Evolutionary conservation across 2,797 vertebrate genomes (phyloP).

Genomic region (Bovichtus diacanthus): DNA sequence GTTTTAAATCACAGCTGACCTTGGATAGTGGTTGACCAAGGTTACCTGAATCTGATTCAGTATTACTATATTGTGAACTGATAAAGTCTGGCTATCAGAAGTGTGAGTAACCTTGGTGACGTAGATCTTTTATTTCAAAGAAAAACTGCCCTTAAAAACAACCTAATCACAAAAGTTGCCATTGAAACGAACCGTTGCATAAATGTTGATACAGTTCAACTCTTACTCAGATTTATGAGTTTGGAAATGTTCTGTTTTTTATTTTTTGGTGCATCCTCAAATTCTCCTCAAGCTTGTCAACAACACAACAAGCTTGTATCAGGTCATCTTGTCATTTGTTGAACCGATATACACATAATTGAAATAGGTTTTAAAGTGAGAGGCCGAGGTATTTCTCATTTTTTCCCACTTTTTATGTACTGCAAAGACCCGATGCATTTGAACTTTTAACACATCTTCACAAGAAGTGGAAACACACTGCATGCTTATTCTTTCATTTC

Average conservation of each 20-base stretch:
- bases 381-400: background rate
- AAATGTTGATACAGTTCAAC: background rate
- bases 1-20: too few relatives aligned
- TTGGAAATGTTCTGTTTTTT: too few relatives aligned
- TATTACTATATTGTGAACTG: background rate
- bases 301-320: background rate
- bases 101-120: background rate
- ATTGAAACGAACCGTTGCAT: background rate
- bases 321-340: background rate
- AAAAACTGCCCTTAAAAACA: background rate
- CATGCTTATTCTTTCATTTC: background rate
- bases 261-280: background rate
- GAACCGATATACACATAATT: background rate
- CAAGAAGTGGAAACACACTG: background rate
- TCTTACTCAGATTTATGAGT: background rate
- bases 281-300: background rate
- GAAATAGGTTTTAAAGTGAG: background rate
- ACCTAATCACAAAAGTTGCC: background rate
- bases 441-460: background rate
- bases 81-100: slow-evolving; percentile 14
- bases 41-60: background rate
- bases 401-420: background rate
- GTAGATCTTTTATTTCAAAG: background rate
- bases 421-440: background rate
- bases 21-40: background rate